Evolutionary conservation across 2,888 invertebrate species (phyloP).

Genomic region (Drosophila vallismaia): DNA sequence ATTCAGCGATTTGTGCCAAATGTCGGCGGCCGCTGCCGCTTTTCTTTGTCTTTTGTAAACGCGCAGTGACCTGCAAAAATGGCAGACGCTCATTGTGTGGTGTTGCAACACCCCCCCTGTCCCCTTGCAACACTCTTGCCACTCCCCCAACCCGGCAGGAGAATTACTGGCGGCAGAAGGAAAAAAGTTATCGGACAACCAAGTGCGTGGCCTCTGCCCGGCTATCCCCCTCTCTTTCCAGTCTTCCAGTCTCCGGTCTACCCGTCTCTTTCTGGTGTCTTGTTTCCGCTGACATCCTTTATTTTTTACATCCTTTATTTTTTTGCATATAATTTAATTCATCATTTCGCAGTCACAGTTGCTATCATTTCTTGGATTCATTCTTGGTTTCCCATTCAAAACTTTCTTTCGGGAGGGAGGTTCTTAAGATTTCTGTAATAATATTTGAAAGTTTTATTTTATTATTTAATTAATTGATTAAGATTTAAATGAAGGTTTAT

Average conservation of each 20-base stretch:
- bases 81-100: constrained; percentile 79
- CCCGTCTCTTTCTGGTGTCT: background rate
- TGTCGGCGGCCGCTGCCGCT: constrained; percentile 54
- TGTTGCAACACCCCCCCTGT: constrained; percentile 28
- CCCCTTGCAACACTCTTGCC: background rate
- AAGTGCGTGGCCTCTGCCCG: constrained; percentile 23
- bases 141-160: constrained; percentile 17
- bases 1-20: constrained; percentile 76
- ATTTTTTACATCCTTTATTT: background rate
- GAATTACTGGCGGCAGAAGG: background rate
- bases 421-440: no score
- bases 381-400: constrained; percentile 20
- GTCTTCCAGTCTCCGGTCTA: no score
- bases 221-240: background rate
- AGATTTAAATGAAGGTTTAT: no score
- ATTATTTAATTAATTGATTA: no score
- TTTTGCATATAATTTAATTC: constrained; percentile 68
- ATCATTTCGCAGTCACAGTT: constrained; percentile 41
- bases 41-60: constrained; percentile 76
- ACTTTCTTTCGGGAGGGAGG: background rate
- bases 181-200: constrained; percentile 25
- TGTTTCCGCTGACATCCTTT: background rate
- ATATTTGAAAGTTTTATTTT: no score
- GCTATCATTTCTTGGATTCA: constrained; percentile 5
- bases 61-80: constrained; percentile 83